Conservation (phyloP, 2,888 invertebrate genomes). For the Epicampocera succincta region DNA sequence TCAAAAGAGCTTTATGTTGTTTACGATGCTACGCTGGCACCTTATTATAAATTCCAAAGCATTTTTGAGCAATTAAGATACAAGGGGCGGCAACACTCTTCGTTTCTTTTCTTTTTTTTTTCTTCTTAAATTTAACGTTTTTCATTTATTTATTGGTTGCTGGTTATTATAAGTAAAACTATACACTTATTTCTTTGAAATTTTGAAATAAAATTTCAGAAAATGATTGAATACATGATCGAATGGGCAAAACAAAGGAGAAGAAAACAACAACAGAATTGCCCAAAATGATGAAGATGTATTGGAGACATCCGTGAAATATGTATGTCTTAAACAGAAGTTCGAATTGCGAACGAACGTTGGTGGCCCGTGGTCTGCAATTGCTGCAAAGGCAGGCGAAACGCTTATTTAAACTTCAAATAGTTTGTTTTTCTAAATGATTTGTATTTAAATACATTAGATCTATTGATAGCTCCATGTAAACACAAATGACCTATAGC, state of each 20-base stretch:
- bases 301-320: slow-evolving; percentile 23
- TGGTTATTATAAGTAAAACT: slow-evolving; percentile 35
- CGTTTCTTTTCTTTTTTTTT: slow-evolving; percentile 3
- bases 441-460: slow-evolving; percentile 28
- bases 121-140: slow-evolving; percentile 50
- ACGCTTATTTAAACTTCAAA: background rate
- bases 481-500: slow-evolving; percentile 52
- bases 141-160: slow-evolving; percentile 62
- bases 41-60: slow-evolving; percentile 68
- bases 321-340: slow-evolving; percentile 16
- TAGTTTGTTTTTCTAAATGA: slow-evolving; percentile 13
- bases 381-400: slow-evolving; percentile 13
- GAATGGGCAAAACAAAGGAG: too few relatives aligned
- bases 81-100: slow-evolving; percentile 65
- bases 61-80: slow-evolving; percentile 69
- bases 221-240: slow-evolving; percentile 52
- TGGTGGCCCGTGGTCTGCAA: slow-evolving; percentile 35
- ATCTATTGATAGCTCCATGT: slow-evolving; percentile 21
- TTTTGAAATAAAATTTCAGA: background rate
- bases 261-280: slow-evolving; percentile 1
- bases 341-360: slow-evolving; percentile 13
- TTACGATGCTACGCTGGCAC: slow-evolving; percentile 50
- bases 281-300: slow-evolving; percentile 44
- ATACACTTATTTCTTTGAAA: slow-evolving; percentile 4
- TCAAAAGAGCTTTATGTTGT: slow-evolving; percentile 30